Conservation (phyloP, 2,113 vertebrate species). For the Anser brachyrhynchus region DNA sequence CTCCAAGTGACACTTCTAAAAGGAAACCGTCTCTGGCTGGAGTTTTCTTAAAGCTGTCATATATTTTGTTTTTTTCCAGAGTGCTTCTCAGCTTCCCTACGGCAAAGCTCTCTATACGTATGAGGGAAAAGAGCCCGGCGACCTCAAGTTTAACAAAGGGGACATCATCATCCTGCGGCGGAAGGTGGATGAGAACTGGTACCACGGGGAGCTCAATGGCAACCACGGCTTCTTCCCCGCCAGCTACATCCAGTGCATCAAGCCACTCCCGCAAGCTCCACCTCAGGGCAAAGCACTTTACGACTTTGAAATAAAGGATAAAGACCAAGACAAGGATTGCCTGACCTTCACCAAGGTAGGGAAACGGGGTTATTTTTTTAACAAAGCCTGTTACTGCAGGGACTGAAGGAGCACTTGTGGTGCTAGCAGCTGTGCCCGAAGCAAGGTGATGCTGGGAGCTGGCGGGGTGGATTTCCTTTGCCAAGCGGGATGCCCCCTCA, state of each 20-base stretch:
- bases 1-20: neutral
- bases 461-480: neutral
- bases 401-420: fast-evolving
- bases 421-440: neutral
- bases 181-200: constrained; percentile 96
- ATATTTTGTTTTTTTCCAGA: constrained; percentile 78
- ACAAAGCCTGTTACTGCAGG: neutral
- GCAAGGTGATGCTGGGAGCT: neutral
- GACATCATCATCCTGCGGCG: constrained; percentile 94
- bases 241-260: constrained; percentile 94
- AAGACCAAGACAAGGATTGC: constrained; percentile 98
- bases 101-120: constrained; percentile 95
- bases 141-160: constrained; percentile 95
- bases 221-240: constrained; percentile 93
- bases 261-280: constrained; percentile 89
- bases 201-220: constrained; percentile 93
- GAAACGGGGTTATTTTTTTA: neutral
- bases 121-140: constrained; percentile 94
- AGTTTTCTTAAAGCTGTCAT: neutral
- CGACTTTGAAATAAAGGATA: constrained; percentile 97
- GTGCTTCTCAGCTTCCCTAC: constrained; percentile 88
- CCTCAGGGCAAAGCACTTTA: constrained; percentile 98
- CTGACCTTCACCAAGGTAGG: constrained; percentile 96
- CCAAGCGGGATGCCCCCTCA: fast-evolving
- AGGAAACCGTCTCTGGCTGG: neutral